Conservation (phyloP, 2,888 invertebrate genomes). For the Plusia festucae region DNA sequence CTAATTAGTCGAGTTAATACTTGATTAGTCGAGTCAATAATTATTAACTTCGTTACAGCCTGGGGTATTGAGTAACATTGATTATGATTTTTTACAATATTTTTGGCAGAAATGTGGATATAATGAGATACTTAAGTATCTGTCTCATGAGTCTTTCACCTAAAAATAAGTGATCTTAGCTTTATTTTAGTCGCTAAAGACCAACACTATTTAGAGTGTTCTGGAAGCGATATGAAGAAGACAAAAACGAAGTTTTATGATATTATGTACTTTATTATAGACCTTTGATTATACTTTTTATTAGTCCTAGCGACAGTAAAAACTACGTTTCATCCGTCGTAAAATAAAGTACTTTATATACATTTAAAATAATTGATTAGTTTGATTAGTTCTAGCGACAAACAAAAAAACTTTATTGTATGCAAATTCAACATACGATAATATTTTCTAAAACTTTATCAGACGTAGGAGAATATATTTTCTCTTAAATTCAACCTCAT, state of each 20-base stretch:
- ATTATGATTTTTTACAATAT: too few species aligned
- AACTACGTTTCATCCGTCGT: too few species aligned
- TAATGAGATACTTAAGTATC: not conserved
- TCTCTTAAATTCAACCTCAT: conserved; percentile 65
- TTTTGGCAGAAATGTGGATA: too few species aligned
- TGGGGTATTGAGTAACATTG: too few species aligned
- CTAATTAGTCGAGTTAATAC: too few species aligned
- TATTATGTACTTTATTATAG: not conserved
- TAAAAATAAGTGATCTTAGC: not conserved
- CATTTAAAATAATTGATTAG: too few species aligned
- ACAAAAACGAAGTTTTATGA: not conserved
- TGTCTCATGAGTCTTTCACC: not conserved
- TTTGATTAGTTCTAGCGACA: too few species aligned
- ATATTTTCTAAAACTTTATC: not conserved
- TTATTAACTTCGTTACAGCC: too few species aligned
- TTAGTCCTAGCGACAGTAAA: not conserved
- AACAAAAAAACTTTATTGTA: too few species aligned
- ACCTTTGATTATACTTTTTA: not conserved
- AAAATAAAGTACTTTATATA: too few species aligned
- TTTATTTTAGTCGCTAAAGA: not conserved
- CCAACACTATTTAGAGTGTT: not conserved
- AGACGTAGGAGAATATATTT: conserved; percentile 50
- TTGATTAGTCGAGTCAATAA: too few species aligned
- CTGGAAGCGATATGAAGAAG: not conserved
- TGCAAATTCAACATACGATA: too few species aligned